Evolutionary conservation across 2,888 invertebrate genomes (phyloP).

Genomic region (Spisula subtruncata): DNA sequence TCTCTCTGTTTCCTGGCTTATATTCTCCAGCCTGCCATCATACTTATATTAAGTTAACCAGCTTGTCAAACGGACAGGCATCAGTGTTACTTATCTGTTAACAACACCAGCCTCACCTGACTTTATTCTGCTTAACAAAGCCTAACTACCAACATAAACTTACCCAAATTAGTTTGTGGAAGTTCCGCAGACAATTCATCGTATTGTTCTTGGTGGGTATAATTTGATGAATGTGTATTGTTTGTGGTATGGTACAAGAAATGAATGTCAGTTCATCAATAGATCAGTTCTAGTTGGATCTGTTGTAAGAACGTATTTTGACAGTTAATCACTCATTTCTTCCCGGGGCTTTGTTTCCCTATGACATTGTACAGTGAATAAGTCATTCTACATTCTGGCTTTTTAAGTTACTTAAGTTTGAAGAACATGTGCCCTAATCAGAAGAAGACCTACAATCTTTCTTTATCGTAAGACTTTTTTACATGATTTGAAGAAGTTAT

Average conservation of each 20-base stretch:
- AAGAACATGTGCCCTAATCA: too few relatives aligned
- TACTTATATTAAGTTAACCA: background rate
- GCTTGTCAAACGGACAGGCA: background rate
- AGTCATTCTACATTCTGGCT: too few relatives aligned
- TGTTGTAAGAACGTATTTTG: too few relatives aligned
- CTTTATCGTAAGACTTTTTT: too few relatives aligned
- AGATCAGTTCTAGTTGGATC: too few relatives aligned
- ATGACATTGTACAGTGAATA: too few relatives aligned
- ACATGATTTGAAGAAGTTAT: too few relatives aligned
- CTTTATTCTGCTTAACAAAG: background rate
- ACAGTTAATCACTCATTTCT: too few relatives aligned
- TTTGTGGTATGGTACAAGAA: background rate
- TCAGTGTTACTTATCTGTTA: constrained; percentile 21
- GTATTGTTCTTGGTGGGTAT: background rate
- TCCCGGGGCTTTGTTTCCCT: too few relatives aligned
- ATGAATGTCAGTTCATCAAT: background rate
- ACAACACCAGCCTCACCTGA: background rate
- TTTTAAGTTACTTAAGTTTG: too few relatives aligned
- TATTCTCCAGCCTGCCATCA: background rate
- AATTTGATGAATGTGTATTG: background rate
- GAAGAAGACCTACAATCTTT: too few relatives aligned
- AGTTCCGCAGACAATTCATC: background rate
- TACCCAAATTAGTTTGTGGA: constrained; percentile 8
- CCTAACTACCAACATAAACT: background rate
- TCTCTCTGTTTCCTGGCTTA: background rate